Conservation (phyloP, 2,113 vertebrate species). For the Prinia subflava region DNA sequence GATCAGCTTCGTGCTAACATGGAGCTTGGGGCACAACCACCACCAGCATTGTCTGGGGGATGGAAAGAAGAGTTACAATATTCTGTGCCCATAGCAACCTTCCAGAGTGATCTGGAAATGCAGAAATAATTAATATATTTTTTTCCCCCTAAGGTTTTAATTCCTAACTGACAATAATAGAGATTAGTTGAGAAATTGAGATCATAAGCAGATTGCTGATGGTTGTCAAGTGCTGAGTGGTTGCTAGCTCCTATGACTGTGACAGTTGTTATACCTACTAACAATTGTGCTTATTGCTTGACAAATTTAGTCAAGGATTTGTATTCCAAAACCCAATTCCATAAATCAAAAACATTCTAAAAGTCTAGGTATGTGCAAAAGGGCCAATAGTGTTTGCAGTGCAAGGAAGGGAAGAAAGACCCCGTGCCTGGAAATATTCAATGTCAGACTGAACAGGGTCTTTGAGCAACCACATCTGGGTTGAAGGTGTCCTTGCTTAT, state of each 20-base stretch:
- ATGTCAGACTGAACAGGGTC: rapidly evolving
- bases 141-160: not conserved
- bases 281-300: not conserved
- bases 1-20: not conserved
- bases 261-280: not conserved
- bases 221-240: not conserved
- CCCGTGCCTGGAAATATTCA: not conserved
- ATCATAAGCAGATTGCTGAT: not conserved
- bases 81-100: not conserved
- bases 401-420: not conserved
- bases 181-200: not conserved
- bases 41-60: not conserved
- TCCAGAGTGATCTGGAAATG: not conserved
- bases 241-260: not conserved
- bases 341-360: not conserved
- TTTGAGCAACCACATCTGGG: not conserved
- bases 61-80: not conserved
- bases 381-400: not conserved
- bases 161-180: not conserved
- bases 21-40: not conserved
- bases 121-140: not conserved
- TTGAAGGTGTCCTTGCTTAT: not conserved
- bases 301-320: not conserved
- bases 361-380: not conserved
- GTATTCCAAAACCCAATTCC: not conserved